Evolutionary conservation across 1,140 invertebrate species (phyloP).

Genomic region (Panulirus ornatus): DNA sequence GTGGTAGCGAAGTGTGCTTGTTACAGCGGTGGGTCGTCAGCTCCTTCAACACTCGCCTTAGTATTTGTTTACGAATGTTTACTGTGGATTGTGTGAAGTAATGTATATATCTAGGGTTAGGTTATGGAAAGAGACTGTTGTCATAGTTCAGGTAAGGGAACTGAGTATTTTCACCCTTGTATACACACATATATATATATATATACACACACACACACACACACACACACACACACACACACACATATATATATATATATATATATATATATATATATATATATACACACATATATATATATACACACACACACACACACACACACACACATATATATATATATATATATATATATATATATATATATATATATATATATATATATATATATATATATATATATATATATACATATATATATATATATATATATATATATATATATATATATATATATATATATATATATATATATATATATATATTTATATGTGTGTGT

Average conservation of each 20-base stretch:
- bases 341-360: conserved; percentile 9
- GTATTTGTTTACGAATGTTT: no score
- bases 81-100: no score
- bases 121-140: no score
- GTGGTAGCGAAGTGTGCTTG: no score
- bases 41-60: no score
- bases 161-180: no score
- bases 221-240: conserved; percentile 45
- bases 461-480: neutral
- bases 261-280: conserved; percentile 9
- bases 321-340: conserved; percentile 28
- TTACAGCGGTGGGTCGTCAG: no score
- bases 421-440: neutral
- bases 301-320: conserved; percentile 39
- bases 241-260: conserved; percentile 13
- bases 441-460: neutral
- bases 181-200: conserved; percentile 34
- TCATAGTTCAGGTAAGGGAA: no score
- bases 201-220: conserved; percentile 37
- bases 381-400: conserved; percentile 9
- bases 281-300: conserved; percentile 18
- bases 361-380: conserved; percentile 9
- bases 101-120: no score
- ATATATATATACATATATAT: neutral
- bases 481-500: neutral